Evolutionary conservation across 1,140 invertebrate species (phyloP), one percentile per base, ranked within the genome.

Genomic region (Harpegnathos saltator): DNA sequence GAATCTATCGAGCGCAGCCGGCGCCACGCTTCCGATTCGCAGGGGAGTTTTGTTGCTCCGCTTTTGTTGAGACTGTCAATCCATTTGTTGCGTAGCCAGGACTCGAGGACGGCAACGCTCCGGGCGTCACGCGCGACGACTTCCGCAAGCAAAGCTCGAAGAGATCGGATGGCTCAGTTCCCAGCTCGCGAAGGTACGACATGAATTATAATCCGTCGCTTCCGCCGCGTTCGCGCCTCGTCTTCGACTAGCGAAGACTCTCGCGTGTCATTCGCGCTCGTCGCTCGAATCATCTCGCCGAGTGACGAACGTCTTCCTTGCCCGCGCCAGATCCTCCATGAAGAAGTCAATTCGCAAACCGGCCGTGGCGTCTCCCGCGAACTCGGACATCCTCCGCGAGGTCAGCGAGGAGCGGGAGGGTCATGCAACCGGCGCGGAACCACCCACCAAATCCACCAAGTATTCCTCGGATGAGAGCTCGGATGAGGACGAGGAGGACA

Each of bases 401-500:
- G 87, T 91, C 24, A 90, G 88, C 63, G 91, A 94, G 24, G 92
- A 93, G 17, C 91, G 87, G 3, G 93, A 93, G 15, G 91, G 92
- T 14, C 71, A 80, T 63, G 82, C 58, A 9, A 4, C 9, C 15
- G 7, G 17, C 26, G 38, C 72, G 59, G 52, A 65, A 19, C 62
- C 56, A n/a, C 59, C 66, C 24, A 33, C 85, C 44, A 90, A 92
- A 54, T 24, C 83, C 0, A 26, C 83, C 1, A 94, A 93, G 71
- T 93, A 94, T 52, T 94, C 92, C 17, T 95, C 95, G 22, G 95
- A 95, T 38, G 96, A 97, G 77, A 94, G 94, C 78, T 94, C 94
- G 12, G 96, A 97, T 14, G 96, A 97, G 62, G 96, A 97, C 14
- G 96, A 97, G 75, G 95, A 96, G 84, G 97, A 98, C 87, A 96